phyloP scores from a whole-genome alignment of 2,113 vertebrate genomes.

The zebrafish (Danio rerio) region DNA sequence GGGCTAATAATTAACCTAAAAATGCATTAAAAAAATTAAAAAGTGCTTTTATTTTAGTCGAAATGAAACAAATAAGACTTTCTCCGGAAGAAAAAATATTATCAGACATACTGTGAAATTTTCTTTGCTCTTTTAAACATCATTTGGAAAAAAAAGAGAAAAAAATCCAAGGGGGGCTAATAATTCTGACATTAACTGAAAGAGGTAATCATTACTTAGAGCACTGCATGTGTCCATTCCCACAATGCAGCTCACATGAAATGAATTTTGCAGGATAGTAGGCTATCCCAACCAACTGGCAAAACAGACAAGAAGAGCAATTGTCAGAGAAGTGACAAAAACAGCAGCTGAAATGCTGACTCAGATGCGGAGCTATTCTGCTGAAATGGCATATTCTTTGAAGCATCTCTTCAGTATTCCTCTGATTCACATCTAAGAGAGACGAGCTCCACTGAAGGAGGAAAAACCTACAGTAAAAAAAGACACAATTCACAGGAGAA shows the following conservation, averaged over 20 bases:
- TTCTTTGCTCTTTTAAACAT: too few species aligned
- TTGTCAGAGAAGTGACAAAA: conserved; percentile 1
- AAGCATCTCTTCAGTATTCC: not conserved
- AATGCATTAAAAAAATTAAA: too few species aligned
- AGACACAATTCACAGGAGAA: not conserved
- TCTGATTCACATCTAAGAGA: not conserved
- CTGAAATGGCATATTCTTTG: not conserved
- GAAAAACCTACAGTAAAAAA: not conserved
- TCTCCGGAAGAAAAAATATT: too few species aligned
- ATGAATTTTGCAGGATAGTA: not conserved
- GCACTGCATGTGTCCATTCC: too few species aligned
- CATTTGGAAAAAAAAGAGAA: too few species aligned
- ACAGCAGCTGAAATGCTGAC: not conserved
- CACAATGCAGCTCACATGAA: not conserved
- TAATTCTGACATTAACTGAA: too few species aligned
- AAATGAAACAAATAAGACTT: too few species aligned
- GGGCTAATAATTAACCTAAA: too few species aligned
- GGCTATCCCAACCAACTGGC: not conserved
- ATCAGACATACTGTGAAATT: too few species aligned
- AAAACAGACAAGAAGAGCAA: not conserved
- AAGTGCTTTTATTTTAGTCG: too few species aligned
- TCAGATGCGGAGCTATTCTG: not conserved
- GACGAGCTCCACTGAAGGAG: not conserved
- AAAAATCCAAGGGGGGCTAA: too few species aligned
- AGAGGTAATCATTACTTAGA: too few species aligned